phyloP scores from a whole-genome alignment of 1,140 invertebrate species.

The Seison nebaliae region DNA sequence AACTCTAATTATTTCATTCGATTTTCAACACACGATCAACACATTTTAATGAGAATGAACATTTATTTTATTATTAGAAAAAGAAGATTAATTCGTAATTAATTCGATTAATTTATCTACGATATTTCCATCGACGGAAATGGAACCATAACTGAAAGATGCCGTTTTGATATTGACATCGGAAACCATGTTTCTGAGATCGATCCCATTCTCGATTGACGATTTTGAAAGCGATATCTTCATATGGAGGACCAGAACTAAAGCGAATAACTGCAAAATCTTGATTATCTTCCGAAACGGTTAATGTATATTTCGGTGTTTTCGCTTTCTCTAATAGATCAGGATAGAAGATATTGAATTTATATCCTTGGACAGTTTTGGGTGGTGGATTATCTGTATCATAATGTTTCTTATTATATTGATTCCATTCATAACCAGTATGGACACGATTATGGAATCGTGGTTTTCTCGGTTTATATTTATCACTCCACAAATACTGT shows the following conservation, averaged over 20 bases:
- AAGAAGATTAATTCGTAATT: too few species aligned
- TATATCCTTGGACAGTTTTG: constrained; percentile 98
- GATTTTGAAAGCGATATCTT: constrained; percentile 97
- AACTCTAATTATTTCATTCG: too few species aligned
- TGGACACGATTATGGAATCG: constrained; percentile 72
- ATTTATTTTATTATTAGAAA: too few species aligned
- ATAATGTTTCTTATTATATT: constrained; percentile 99
- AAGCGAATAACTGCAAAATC: constrained; percentile 85
- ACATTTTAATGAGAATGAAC: too few species aligned
- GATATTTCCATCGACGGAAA: constrained; percentile 82
- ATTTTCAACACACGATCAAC: too few species aligned
- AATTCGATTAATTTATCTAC: constrained; percentile 38
- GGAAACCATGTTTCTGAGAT: constrained; percentile 83
- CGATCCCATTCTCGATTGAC: constrained; percentile 98
- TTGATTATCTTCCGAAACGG: constrained; percentile 57
- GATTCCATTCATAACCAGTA: constrained; percentile 97
- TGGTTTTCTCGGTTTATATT: constrained; percentile 82
- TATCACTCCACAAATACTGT: constrained; percentile 84
- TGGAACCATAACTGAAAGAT: constrained; percentile 98
- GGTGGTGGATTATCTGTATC: constrained; percentile 99
- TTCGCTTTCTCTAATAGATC: constrained; percentile 80
- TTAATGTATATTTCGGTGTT: constrained; percentile 74
- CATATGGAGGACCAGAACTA: constrained; percentile 85
- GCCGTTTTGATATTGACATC: constrained; percentile 95
- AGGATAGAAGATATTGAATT: constrained; percentile 92